Base-by-base conservation (phyloP, 2,888 invertebrate species). In the Sminthurinus aureus region DNA sequence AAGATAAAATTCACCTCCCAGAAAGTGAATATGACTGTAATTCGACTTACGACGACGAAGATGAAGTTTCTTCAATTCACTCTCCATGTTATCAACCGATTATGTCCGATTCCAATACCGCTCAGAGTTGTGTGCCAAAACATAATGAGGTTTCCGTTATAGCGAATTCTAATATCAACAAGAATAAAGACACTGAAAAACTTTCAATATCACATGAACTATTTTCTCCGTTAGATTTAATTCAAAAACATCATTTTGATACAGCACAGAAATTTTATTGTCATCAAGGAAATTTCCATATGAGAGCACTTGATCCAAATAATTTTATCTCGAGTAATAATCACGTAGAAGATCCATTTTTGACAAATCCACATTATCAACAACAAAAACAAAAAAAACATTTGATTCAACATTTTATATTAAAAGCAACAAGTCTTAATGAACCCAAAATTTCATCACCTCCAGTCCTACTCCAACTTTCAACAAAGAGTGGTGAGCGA, bases 161-260 rank as follows among this genome's bases (percentile, higher is more conserved):
- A 1, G 50, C 13, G 50, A 73, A 22, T 74, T 26, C 74, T 18
- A 50, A 76, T 4, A 71, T 38, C 6, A 4, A 12, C 74, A 74
- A 24, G 20, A n/a, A 64, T 20, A 8, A 58, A 22, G 50, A 13
- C n/a, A 20, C 22, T 11, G 20, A 58, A 24, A 58, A 15, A 6
- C 58, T 15, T 58, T 58, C 26, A 8, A 24, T 1, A 38, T 38
- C 38, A 38, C 38, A 38, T 38, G 38, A 38, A 6, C 6, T 1
- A 50, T 50, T 69, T 15, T 82, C 78, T n/a, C 82, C 82, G 2
- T n/a, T 82, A 0, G 50, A 82, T 24, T 26, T 82, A 15, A n/a
- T 82, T 6, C 0, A 64, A 3, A 22, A 38, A 0, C 13, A 26
- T 26, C 76, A 82, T 18, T 18, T 51, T 3, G 52, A 82, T 18